These are phyloP conservation scores for Prosopocoilus inquinatus DNA, from an alignment of 2,888 invertebrate species.

Conservation along the genomic window DNA sequence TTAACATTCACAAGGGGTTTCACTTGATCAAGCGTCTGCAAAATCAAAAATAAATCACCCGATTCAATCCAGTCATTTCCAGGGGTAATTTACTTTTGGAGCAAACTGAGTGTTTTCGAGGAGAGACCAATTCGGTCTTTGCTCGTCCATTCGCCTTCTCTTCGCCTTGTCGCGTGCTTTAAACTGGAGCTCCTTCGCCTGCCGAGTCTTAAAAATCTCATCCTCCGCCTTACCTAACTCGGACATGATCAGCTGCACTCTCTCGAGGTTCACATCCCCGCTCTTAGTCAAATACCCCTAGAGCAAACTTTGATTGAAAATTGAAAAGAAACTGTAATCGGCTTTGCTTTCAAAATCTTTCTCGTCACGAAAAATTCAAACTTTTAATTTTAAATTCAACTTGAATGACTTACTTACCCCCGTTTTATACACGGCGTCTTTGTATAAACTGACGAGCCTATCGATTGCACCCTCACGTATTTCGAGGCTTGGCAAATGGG, in stretches of 20 bases:
- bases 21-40: slow-evolving; percentile 59
- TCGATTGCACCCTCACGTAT: slow-evolving; percentile 97
- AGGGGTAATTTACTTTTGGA: slow-evolving; percentile 58
- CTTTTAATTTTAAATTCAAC: slow-evolving; percentile 47
- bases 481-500: slow-evolving; percentile 96
- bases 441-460: slow-evolving; percentile 87
- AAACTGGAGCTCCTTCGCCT: slow-evolving; percentile 81
- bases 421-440: slow-evolving; percentile 92
- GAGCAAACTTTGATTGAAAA: slow-evolving; percentile 25
- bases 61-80: background rate
- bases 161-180: slow-evolving; percentile 75
- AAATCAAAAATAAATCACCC: slow-evolving; percentile 16
- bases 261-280: slow-evolving; percentile 87
- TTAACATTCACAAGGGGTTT: slow-evolving; percentile 67
- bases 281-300: slow-evolving; percentile 93
- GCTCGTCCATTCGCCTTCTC: slow-evolving; percentile 53
- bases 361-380: no score
- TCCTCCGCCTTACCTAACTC: slow-evolving; percentile 94
- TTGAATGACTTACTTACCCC: slow-evolving; percentile 57
- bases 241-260: slow-evolving; percentile 93
- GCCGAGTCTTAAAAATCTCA: slow-evolving; percentile 92
- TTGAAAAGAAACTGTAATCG: slow-evolving; percentile 13
- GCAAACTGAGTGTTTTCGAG: slow-evolving; percentile 76
- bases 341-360: background rate
- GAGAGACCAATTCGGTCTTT: slow-evolving; percentile 67